phyloP scores from a whole-genome alignment of 2,113 vertebrate genomes.

The Malurus elegans region DNA sequence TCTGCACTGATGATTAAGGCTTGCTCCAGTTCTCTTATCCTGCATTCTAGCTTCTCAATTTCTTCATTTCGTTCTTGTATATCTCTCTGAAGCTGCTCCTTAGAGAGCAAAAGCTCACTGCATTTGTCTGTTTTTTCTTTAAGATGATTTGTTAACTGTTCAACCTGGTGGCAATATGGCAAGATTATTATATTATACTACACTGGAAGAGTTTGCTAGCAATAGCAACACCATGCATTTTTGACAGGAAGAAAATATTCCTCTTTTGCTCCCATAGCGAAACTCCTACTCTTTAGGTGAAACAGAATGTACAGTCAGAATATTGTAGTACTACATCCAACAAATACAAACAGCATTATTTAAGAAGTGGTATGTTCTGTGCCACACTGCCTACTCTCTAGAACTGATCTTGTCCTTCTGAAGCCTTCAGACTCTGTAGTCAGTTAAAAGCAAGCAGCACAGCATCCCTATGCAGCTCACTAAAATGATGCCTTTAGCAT shows the following conservation, averaged over 20 bases:
- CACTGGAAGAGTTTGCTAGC: neutral
- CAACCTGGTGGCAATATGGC: constrained; percentile 77
- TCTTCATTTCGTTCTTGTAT: constrained; percentile 89
- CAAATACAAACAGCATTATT: neutral
- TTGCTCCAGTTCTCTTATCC: constrained; percentile 90
- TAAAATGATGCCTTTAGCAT: neutral
- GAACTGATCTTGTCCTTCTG: neutral
- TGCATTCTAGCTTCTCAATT: constrained; percentile 90
- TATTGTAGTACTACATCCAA: neutral
- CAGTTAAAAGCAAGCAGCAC: neutral
- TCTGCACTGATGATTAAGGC: constrained; percentile 85
- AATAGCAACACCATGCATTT: neutral
- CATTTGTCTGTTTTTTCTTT: constrained; percentile 96
- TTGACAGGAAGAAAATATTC: neutral
- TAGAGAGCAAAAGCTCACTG: constrained; percentile 90
- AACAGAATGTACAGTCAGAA: neutral
- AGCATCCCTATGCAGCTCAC: neutral
- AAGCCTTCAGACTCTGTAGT: neutral
- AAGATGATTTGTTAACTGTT: constrained; percentile 86
- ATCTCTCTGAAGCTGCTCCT: constrained; percentile 91
- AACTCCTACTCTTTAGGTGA: neutral
- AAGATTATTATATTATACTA: neutral
- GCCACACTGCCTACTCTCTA: neutral
- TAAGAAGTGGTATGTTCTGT: neutral
- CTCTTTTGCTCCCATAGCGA: neutral